A percentile compares a stretch with the other conserved stretches of the same genome.
Evolutionary conservation across 2,888 invertebrate genomes (phyloP).

Genomic region (Drosophila prostipennis): DNA sequence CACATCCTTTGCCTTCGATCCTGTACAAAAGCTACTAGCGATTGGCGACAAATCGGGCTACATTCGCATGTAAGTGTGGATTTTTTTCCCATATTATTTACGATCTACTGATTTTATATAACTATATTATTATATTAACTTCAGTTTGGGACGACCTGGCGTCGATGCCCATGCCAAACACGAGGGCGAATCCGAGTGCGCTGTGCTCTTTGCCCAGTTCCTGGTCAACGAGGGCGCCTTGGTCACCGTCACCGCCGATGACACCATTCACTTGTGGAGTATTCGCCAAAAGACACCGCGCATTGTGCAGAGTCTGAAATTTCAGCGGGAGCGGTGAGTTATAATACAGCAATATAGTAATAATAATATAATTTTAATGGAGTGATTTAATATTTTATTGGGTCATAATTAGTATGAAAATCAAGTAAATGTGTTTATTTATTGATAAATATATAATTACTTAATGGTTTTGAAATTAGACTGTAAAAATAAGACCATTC

Average conservation of each 20-base stretch:
- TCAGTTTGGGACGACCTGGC: constrained; percentile 97
- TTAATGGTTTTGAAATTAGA: too few species aligned
- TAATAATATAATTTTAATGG: too few species aligned
- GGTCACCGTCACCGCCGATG: constrained; percentile 97
- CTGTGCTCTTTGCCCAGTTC: constrained; percentile 95
- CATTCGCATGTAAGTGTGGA: constrained; percentile 93
- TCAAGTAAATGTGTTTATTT: too few species aligned
- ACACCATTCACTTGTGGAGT: constrained; percentile 98
- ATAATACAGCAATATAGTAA: too few species aligned
- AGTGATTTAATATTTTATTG: too few species aligned
- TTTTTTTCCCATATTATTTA: background rate
- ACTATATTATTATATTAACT: background rate
- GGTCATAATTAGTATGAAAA: too few species aligned
- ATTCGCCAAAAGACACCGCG: constrained; percentile 97
- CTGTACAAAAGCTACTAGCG: constrained; percentile 97
- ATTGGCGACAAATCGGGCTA: constrained; percentile 98
- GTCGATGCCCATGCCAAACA: constrained; percentile 98
- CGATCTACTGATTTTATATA: background rate
- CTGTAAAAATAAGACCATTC: background rate
- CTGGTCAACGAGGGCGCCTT: constrained; percentile 98
- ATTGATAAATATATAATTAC: too few species aligned
- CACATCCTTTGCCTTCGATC: constrained; percentile 98
- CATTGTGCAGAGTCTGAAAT: constrained; percentile 98
- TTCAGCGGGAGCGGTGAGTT: constrained; percentile 95
- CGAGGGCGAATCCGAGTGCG: constrained; percentile 86